A percentile compares a stretch with the other conserved stretches of the same genome.
Conservation (phyloP, 2,797 vertebrate species). For the Phoebastria nigripes region DNA sequence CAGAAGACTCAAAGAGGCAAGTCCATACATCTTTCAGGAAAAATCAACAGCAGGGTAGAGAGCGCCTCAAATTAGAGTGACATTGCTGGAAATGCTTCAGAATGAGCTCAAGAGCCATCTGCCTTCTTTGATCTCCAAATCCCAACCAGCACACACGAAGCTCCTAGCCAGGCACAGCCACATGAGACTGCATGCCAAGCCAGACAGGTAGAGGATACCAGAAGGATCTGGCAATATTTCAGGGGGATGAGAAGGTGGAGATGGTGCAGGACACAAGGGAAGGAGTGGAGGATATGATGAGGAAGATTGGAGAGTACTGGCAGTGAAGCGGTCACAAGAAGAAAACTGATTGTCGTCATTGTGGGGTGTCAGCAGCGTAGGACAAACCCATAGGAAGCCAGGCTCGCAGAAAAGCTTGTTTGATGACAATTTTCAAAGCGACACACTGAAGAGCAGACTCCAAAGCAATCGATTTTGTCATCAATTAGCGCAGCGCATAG, state of each 20-base stretch:
- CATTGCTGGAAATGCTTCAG: not conserved
- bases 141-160: not conserved
- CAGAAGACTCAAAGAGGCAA: not conserved
- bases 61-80: not conserved
- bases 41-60: not conserved
- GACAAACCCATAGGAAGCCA: not conserved
- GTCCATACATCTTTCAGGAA: not conserved
- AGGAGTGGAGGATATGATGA: rapidly evolving
- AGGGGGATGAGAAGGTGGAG: not conserved
- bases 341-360: rapidly evolving
- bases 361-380: not conserved
- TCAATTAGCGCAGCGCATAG: rapidly evolving
- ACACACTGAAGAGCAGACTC: not conserved
- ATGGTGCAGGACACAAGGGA: not conserved
- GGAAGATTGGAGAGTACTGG: not conserved
- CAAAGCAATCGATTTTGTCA: not conserved
- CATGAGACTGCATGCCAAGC: not conserved
- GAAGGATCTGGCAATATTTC: not conserved
- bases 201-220: not conserved
- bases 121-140: not conserved
- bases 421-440: not conserved
- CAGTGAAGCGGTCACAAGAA: not conserved
- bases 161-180: not conserved
- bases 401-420: rapidly evolving
- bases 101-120: conserved; percentile 25